Conservation (phyloP, 2,113 vertebrate genomes). For the Myotis yumanensis region DNA sequence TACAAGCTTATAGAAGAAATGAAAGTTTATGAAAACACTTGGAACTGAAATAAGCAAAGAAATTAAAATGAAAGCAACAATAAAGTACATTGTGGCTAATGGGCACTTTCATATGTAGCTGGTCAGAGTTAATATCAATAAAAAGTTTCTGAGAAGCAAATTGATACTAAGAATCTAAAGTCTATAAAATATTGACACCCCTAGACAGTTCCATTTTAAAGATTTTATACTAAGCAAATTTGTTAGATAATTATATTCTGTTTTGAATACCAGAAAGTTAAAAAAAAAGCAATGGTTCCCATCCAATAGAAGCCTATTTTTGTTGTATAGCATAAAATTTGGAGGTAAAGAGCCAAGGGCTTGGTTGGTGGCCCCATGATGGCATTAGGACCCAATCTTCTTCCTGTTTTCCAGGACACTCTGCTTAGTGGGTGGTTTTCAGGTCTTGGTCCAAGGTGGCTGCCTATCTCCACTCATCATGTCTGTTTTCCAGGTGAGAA, state of each 20-base stretch:
- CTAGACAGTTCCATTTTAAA: neutral
- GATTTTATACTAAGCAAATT: neutral
- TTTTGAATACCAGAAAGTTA: neutral
- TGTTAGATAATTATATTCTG: neutral
- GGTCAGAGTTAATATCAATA: neutral
- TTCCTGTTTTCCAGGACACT: neutral
- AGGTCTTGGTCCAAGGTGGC: neutral
- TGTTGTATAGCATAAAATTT: neutral
- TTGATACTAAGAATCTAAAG: neutral
- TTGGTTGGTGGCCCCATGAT: too few relatives aligned
- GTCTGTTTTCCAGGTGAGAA: neutral
- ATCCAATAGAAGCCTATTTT: neutral
- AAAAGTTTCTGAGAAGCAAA: neutral
- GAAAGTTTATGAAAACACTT: neutral
- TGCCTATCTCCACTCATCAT: neutral
- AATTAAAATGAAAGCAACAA: neutral
- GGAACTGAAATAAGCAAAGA: neutral
- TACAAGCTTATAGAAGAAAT: neutral
- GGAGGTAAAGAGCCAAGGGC: neutral
- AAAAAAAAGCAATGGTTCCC: neutral
- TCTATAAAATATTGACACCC: neutral
- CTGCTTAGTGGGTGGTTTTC: neutral
- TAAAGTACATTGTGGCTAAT: rapidly evolving
- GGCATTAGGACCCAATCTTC: rapidly evolving
- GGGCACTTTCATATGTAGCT: rapidly evolving